Evolutionary conservation across 1,140 invertebrate genomes (phyloP).

Genomic region (Teleopsis dalmanni): DNA sequence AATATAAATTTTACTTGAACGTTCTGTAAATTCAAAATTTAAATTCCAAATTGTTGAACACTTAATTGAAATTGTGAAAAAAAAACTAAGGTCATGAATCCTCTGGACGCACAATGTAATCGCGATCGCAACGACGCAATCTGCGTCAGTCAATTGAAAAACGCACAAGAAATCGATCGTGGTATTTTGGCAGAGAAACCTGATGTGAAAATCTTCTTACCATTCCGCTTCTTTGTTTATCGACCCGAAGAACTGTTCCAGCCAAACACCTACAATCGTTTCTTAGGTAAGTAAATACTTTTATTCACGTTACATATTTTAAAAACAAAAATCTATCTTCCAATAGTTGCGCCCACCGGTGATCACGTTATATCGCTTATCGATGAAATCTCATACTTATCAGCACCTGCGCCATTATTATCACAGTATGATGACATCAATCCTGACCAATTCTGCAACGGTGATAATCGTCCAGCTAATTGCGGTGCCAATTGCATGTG

Average conservation of each 20-base stretch:
- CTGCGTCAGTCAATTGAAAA: conserved; percentile 67
- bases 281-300: conserved; percentile 70
- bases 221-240: conserved; percentile 66
- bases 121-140: conserved; percentile 56
- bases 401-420: conserved; percentile 65
- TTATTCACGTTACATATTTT: too few species aligned
- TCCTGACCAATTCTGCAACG: conserved; percentile 68
- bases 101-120: conserved; percentile 65
- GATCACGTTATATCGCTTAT: conserved; percentile 69
- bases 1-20: neutral
- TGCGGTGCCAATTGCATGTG: conserved; percentile 73
- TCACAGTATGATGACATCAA: conserved; percentile 72
- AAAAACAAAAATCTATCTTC: neutral
- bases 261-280: conserved; percentile 66
- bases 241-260: conserved; percentile 64
- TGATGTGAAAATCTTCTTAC: conserved; percentile 69
- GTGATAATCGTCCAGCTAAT: conserved; percentile 62
- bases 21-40: neutral
- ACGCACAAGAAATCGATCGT: conserved; percentile 55
- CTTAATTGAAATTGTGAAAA: neutral
- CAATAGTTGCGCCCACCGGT: conserved; percentile 60
- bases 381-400: conserved; percentile 68
- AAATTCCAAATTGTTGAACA: neutral
- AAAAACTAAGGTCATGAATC: conserved; percentile 64
- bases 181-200: conserved; percentile 59